Evolutionary conservation across 2,888 invertebrate genomes (phyloP).

Genomic region (Mesorhabditis belari): DNA sequence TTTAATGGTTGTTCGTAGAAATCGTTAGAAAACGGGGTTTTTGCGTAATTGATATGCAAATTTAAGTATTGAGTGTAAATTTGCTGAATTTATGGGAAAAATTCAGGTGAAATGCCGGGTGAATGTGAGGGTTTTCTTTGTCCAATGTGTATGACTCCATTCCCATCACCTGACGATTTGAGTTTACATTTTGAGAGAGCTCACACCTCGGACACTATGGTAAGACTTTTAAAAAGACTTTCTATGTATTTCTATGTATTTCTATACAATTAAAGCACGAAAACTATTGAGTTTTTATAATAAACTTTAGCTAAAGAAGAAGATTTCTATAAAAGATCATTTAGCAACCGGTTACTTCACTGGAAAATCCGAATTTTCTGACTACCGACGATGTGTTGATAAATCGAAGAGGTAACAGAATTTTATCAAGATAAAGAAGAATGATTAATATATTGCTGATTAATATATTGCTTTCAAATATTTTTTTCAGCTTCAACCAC

Average conservation of each 20-base stretch:
- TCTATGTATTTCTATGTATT: conserved; percentile 10
- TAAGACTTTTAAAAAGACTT: background rate
- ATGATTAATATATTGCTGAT: too few species aligned
- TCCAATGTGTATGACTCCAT: conserved; percentile 34
- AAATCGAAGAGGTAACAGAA: background rate
- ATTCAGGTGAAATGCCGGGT: conserved; percentile 8
- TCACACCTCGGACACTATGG: conserved; percentile 18
- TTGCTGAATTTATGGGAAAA: background rate
- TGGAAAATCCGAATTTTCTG: conserved; percentile 1
- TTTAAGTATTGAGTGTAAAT: background rate
- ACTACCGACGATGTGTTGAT: background rate
- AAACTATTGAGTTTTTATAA: too few species aligned
- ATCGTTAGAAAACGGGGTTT: conserved; percentile 12
- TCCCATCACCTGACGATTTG: conserved; percentile 26
- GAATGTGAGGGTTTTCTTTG: conserved; percentile 59
- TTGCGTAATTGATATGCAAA: conserved; percentile 1
- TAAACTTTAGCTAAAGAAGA: too few species aligned
- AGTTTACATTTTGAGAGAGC: conserved; percentile 22
- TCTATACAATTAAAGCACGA: too few species aligned
- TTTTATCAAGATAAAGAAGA: background rate
- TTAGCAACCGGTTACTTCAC: background rate
- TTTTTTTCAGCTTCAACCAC: background rate
- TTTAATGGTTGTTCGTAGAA: too few species aligned
- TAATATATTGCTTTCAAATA: too few species aligned
- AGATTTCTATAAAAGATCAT: too few species aligned